Evolutionary conservation across 2,797 vertebrate species (phyloP).

Genomic region (Sibirionetta formosa): DNA sequence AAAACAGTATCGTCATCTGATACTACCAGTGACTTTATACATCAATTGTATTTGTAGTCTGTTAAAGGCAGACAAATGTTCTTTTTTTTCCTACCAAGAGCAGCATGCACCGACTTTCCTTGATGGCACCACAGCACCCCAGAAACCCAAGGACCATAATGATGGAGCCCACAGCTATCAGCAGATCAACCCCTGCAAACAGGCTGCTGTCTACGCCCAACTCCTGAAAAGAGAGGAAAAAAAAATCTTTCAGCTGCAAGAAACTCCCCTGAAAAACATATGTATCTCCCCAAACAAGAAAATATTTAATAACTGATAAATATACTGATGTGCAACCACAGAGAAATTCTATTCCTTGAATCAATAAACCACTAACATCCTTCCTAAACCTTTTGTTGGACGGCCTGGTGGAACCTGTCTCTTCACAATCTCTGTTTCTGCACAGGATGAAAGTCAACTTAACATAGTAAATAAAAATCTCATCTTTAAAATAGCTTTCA

Average conservation of each 20-base stretch:
- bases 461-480: neutral
- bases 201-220: neutral
- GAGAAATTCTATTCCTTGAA: neutral
- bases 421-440: neutral
- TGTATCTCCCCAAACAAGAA: neutral
- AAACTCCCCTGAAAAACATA: neutral
- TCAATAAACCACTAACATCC: neutral
- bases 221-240: conserved; percentile 64
- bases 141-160: conserved; percentile 93
- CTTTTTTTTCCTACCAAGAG: conserved; percentile 82
- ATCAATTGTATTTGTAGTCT: neutral
- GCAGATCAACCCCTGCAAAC: conserved; percentile 66
- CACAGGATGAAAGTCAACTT: neutral
- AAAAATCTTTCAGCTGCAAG: neutral
- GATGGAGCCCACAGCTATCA: conserved; percentile 88
- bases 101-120: conserved; percentile 90
- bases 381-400: neutral
- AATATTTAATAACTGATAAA: neutral
- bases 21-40: neutral
- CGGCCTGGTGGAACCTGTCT: neutral
- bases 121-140: conserved; percentile 90
- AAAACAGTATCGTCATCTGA: neutral
- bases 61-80: neutral
- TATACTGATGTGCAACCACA: neutral
- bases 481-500: neutral